Evolutionary conservation across 2,797 vertebrate genomes (phyloP).

Genomic region (Enteromius argenteus): DNA sequence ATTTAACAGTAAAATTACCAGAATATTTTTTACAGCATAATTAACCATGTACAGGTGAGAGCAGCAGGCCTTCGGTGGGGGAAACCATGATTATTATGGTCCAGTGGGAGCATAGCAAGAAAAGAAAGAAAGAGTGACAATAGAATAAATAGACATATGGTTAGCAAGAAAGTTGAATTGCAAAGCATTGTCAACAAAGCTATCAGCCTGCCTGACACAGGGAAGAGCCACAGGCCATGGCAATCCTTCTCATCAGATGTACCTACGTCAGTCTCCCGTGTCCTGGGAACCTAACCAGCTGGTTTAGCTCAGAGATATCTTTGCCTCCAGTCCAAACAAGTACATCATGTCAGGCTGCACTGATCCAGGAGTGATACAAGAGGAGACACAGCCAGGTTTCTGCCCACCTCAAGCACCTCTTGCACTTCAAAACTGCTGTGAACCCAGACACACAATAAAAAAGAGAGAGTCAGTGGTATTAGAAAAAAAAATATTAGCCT

Average conservation of each 20-base stretch:
- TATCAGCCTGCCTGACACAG: neutral
- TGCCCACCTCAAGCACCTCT: slow-evolving; percentile 4
- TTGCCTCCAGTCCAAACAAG: slow-evolving; percentile 35
- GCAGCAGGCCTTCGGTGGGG: neutral
- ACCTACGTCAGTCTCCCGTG: slow-evolving; percentile 12
- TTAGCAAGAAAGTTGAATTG: slow-evolving; percentile 3
- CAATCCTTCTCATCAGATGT: slow-evolving; percentile 15
- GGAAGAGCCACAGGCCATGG: slow-evolving; percentile 23
- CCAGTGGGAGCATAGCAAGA: neutral
- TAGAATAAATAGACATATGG: neutral
- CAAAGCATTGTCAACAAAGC: slow-evolving; percentile 5
- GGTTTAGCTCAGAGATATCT: slow-evolving; percentile 30
- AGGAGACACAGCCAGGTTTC: neutral
- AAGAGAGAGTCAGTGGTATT: neutral
- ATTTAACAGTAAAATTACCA: neutral
- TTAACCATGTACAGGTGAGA: neutral
- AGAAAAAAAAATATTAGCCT: neutral
- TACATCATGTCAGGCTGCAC: slow-evolving; percentile 22
- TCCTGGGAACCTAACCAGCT: slow-evolving; percentile 35
- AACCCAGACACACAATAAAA: neutral
- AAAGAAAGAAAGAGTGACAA: slow-evolving; percentile 10
- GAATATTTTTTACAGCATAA: neutral
- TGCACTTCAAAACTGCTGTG: neutral
- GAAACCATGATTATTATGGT: neutral
- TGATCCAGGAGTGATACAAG: slow-evolving; percentile 14